Percentiles rank a stretch among this genome's conserved stretches.
Conservation (phyloP, 2,113 vertebrate species). For the Cephalopterus ornatus region DNA sequence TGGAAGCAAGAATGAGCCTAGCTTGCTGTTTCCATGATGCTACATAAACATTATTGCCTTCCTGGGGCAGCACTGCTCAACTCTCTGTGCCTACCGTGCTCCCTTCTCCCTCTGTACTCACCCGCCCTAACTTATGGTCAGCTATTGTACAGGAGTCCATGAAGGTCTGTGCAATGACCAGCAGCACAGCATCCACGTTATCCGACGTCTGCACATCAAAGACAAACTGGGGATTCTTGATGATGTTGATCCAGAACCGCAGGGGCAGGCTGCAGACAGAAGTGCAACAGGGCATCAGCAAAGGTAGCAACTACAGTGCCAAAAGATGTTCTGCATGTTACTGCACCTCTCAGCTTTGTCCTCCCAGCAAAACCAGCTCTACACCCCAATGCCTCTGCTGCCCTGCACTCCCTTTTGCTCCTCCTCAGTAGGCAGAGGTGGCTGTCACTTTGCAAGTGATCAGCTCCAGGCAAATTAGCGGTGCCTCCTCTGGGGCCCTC, state of each 20-base stretch:
- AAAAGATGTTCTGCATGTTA: neutral
- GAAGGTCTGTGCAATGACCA: conserved; percentile 97
- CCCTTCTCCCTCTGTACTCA: conserved; percentile 64
- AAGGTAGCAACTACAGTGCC: neutral
- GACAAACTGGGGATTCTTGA: conserved; percentile 97
- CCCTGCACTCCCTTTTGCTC: neutral
- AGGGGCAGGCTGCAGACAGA: conserved; percentile 84
- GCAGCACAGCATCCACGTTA: conserved; percentile 91
- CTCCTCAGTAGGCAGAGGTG: neutral
- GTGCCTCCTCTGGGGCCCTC: neutral
- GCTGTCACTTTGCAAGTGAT: neutral
- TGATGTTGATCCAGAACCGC: conserved; percentile 98
- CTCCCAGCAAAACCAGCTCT: neutral
- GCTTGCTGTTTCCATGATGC: neutral
- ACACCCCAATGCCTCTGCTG: neutral
- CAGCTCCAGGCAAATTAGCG: neutral
- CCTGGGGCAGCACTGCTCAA: neutral
- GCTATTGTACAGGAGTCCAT: conserved; percentile 98
- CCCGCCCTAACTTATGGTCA: conserved; percentile 96
- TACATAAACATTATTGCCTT: fast-evolving
- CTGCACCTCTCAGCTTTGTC: neutral
- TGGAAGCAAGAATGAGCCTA: neutral
- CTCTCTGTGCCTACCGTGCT: fast-evolving
- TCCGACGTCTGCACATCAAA: conserved; percentile 96
- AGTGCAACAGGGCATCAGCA: neutral